Base-by-base conservation (phyloP, 2,113 vertebrate species). In the Podiceps cristatus region DNA sequence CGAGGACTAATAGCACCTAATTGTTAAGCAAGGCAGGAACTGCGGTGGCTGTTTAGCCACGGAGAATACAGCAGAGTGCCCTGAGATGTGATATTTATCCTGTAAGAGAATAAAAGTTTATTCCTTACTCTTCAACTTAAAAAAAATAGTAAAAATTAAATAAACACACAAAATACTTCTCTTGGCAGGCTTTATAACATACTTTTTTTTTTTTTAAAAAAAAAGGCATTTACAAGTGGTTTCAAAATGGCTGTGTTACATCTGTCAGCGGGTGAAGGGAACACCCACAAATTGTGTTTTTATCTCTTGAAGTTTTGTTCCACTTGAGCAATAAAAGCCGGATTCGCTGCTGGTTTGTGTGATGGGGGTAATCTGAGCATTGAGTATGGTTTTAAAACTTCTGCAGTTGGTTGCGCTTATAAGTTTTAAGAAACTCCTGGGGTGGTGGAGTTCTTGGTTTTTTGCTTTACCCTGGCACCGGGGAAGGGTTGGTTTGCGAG, bases 271-370 rank as follows among this genome's bases (percentile, higher is more conserved):
- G 91, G 85, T 97, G 77, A 96, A 95, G 96, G 96, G 97, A 97
- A 97, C 97, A 98, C 97, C 97, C 97, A 97, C 96, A 97, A 97
- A 96, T 97, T 97, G 96, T 96, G 97, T 96, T 98, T 97, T 96
- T 97, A 98, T 94, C 95, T 97, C 96, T 91, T 96, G 94, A 97
- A 96, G 95, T 97, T 96, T 95, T 97, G 96, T 97, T 97, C 96
- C 97, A 97, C 96, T 96, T 94, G 91, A 95, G 96, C 96, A 97
- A 97, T 98, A 97, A 97, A 97, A 96, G 95, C 80, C 69, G 79
- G 93, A 95, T 96, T 96, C 63, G 24, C 91, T 96, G 95, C 93
- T 97, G 89, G 79, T 94, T 94, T 96, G 91, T 96, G 93, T 75
- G 96, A 93, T 40, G 88, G 95, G 94, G 82, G 93, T 95, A 94